A percentile compares a stretch with the other conserved stretches of the same genome.
phyloP scores from a whole-genome alignment of 2,888 invertebrate species.

The Girardia tigrina region DNA sequence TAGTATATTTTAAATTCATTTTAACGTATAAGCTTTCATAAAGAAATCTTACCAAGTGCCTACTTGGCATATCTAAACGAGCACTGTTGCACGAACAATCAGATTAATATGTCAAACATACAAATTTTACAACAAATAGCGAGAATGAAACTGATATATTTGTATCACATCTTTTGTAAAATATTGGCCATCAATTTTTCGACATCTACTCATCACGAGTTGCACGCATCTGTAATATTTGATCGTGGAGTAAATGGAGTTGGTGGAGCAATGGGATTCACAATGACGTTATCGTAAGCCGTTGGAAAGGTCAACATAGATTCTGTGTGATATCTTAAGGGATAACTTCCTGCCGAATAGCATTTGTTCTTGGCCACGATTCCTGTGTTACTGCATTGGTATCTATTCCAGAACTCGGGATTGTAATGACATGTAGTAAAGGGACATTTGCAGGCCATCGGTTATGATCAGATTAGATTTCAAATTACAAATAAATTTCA shows the following conservation, averaged over 20 bases:
- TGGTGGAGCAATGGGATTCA: not conserved
- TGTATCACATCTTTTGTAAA: no score
- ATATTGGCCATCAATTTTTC: no score
- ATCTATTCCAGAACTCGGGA: slow-evolving; percentile 4
- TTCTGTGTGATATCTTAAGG: not conserved
- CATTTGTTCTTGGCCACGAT: slow-evolving; percentile 1
- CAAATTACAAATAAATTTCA: not conserved
- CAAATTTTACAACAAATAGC: no score
- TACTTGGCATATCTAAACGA: no score
- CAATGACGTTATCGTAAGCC: not conserved
- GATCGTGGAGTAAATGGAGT: not conserved
- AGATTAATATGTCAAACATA: not conserved
- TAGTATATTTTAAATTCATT: no score
- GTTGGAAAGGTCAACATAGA: not conserved
- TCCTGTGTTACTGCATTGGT: not conserved
- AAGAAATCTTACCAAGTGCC: no score
- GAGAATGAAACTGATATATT: no score
- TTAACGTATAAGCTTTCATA: no score
- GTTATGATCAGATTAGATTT: not conserved
- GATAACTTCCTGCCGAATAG: not conserved
- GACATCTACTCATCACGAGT: not conserved
- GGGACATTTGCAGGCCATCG: not conserved
- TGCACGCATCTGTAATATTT: not conserved
- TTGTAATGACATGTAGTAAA: not conserved
- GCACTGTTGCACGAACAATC: no score